Base-by-base conservation (phyloP, 2,113 vertebrate species). In the Chaetops frenatus region DNA sequence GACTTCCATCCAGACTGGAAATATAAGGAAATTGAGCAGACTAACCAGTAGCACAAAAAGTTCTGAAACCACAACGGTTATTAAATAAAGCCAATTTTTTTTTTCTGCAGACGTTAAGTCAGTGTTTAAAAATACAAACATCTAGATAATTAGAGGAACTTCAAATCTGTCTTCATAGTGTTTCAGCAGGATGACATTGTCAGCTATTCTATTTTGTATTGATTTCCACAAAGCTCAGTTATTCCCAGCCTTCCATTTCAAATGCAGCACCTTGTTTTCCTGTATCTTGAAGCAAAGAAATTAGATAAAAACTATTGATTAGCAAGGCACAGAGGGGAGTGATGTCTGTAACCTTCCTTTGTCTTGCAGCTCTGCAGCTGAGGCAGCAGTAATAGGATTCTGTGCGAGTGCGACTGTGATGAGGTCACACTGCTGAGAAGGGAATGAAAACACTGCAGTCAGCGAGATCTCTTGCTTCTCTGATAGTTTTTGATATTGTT, bases 271-370 rank as follows among this genome's bases (percentile, higher is more conserved):
- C 81, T 95, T 90, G 81, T 86, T 95, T 89, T 94, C 92, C 94
- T 91, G 89, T 65, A 91, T 95, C 96, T 93, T 18, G 58, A 89
- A 95, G 92, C 95, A 92, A 88, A 97, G 94, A 96, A 96, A 95
- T 96, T 86, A 95, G 97, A 96, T 95, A 91, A 93, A 95, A 97
- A 87, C 78, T 90, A 96, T 95, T 86, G 95, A 97, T 94, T 90
- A 83, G 65, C 56, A 23, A 76, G 56, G 87, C 91, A 83, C 94
- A 86, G 87, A 84, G 72, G 86, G 81, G 91, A 61, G 44, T 8
- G 92, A 94, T 89, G 93, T 94, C 97, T 94, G 82, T 91, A 91
- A 93, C 74, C 90, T 77, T 95, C 94, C 90, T 97, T 94, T 94
- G 88, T 94, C 94, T 96, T 78, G 94, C 79, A 80, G 91, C 94